A percentile compares a stretch with the other conserved stretches of the same genome.
Evolutionary conservation across 2,797 vertebrate genomes (phyloP).

Genomic region (Morelia viridis): DNA sequence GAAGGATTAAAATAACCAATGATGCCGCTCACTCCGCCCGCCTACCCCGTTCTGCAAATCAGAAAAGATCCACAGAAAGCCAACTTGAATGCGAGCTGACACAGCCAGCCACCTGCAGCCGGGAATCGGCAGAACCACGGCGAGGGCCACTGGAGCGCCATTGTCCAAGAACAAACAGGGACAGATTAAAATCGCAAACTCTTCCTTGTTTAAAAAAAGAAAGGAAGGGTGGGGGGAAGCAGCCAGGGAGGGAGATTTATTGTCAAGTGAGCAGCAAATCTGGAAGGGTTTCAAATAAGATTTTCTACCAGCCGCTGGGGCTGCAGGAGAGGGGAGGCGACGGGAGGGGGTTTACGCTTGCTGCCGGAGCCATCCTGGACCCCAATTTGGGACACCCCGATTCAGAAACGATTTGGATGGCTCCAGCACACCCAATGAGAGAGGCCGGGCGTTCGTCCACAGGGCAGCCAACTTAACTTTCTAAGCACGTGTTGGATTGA

Average conservation of each 20-base stretch:
- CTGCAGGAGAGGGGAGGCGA: background rate
- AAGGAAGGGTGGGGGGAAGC: background rate
- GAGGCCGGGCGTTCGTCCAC: no score
- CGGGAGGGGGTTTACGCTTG: no score
- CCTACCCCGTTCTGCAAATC: background rate
- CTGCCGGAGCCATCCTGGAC: background rate
- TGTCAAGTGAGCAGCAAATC: background rate
- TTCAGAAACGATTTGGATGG: background rate
- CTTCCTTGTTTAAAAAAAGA: background rate
- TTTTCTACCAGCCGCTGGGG: background rate
- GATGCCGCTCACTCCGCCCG: background rate
- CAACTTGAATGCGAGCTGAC: background rate
- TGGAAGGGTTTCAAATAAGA: conserved; percentile 11
- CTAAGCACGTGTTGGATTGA: background rate
- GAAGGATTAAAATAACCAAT: background rate
- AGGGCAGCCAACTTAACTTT: background rate
- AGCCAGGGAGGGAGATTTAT: background rate
- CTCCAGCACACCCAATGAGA: no score
- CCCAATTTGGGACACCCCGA: no score
- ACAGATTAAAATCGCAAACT: conserved; percentile 32
- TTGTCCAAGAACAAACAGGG: conserved; percentile 43
- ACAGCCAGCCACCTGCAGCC: conserved; percentile 32
- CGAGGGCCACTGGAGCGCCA: background rate
- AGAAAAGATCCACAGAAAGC: background rate
- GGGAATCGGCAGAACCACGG: background rate